phyloP scores from a whole-genome alignment of 2,888 invertebrate species.

The Amorpha juglandis region DNA sequence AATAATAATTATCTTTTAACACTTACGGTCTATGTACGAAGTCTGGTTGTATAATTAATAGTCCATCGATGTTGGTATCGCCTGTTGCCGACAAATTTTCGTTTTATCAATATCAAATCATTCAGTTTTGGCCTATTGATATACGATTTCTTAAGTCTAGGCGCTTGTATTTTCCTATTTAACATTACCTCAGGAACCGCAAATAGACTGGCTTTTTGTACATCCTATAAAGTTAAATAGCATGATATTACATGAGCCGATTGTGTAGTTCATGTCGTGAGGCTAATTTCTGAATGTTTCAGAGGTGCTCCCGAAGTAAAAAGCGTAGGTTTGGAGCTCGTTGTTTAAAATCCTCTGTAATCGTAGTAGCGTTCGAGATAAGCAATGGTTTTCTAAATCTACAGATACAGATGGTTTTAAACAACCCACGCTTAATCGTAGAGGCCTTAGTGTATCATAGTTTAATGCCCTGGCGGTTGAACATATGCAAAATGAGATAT shows the following conservation, averaged over 20 bases:
- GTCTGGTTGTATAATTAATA: neutral
- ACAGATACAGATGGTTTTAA: too few relatives aligned
- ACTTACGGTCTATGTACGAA: constrained; percentile 1
- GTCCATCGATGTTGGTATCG: neutral
- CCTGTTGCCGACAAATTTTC: neutral
- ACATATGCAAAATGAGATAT: too few relatives aligned
- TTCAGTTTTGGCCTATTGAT: constrained; percentile 15
- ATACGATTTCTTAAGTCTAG: constrained; percentile 10
- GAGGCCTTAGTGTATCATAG: constrained; percentile 4
- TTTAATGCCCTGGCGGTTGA: neutral
- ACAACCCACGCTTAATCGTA: neutral
- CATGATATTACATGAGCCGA: neutral
- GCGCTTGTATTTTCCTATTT: constrained; percentile 20
- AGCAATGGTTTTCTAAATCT: too few relatives aligned
- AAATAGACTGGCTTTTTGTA: constrained; percentile 25
- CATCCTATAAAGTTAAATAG: constrained; percentile 16
- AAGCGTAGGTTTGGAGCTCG: neutral
- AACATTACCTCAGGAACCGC: constrained; percentile 21
- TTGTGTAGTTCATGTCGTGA: neutral
- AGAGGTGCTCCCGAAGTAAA: constrained; percentile 6
- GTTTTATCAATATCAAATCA: constrained; percentile 5
- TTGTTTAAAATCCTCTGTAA: too few relatives aligned
- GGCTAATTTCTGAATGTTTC: neutral
- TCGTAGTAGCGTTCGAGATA: too few relatives aligned
- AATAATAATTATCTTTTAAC: neutral